These are phyloP conservation scores for Pissodes strobi DNA, from an alignment of 1,140 invertebrate genomes.

Conservation along the genomic window DNA sequence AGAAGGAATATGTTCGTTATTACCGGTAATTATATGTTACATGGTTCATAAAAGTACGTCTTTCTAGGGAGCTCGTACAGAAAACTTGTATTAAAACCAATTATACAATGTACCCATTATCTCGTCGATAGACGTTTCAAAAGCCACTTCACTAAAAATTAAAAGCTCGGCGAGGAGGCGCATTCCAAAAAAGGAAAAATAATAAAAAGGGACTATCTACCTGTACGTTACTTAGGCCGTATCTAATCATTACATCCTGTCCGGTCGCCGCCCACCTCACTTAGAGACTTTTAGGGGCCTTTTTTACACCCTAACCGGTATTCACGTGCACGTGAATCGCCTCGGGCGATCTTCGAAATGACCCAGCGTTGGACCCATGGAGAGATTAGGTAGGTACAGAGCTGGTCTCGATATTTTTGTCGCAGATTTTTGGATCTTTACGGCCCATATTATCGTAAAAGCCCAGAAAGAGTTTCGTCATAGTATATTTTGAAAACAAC, in stretches of 20 bases:
- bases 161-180: constrained; percentile 25
- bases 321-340: constrained; percentile 47
- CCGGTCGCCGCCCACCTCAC: constrained; percentile 40
- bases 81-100: constrained; percentile 1
- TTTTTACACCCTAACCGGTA: constrained; percentile 43
- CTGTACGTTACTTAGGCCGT: constrained; percentile 34
- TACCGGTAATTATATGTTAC: no score
- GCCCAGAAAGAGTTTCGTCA: no score
- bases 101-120: constrained; percentile 16
- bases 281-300: constrained; percentile 34
- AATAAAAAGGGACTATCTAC: constrained; percentile 28
- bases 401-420: neutral
- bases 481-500: no score
- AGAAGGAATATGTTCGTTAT: no score
- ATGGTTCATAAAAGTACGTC: no score
- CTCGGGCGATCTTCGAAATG: constrained; percentile 37
- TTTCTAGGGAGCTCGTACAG: neutral
- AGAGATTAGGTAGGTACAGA: constrained; percentile 20
- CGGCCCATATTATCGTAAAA: neutral
- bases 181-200: constrained; percentile 24
- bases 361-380: constrained; percentile 25
- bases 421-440: no score
- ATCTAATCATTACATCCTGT: constrained; percentile 46
- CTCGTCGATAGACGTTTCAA: constrained; percentile 5
- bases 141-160: constrained; percentile 25